phyloP scores from a whole-genome alignment of 2,888 invertebrate species.

The Candidula unifasciata region DNA sequence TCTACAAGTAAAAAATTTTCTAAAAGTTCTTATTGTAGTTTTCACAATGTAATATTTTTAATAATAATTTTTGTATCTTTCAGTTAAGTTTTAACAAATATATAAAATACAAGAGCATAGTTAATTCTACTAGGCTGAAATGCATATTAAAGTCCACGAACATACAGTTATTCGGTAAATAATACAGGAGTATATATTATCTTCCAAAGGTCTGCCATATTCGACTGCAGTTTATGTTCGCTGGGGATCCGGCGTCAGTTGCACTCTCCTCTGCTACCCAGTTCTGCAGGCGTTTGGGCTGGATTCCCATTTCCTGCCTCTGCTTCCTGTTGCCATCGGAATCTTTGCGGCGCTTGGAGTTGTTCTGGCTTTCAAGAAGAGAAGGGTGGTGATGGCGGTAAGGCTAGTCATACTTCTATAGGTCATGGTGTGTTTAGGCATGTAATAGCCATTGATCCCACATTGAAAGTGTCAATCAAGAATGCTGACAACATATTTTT shows the following conservation, averaged over 20 bases:
- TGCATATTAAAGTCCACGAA: no score
- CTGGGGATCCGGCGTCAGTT: constrained; percentile 65
- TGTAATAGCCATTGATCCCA: no score
- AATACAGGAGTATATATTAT: not conserved
- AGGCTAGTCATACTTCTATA: constrained; percentile 9
- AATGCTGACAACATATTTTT: no score
- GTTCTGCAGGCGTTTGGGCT: constrained; percentile 66
- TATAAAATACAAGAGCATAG: no score
- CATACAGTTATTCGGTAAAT: no score
- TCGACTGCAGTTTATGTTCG: constrained; percentile 61
- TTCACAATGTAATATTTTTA: no score
- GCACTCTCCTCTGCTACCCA: constrained; percentile 67
- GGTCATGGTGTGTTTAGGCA: not conserved
- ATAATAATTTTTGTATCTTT: no score
- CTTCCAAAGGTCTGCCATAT: constrained; percentile 62
- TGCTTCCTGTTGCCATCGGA: constrained; percentile 69
- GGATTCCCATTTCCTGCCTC: constrained; percentile 69
- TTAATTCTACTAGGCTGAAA: no score
- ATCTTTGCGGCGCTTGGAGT: constrained; percentile 67
- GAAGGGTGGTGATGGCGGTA: constrained; percentile 59
- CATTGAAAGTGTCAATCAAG: no score
- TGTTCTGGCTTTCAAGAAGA: constrained; percentile 66
- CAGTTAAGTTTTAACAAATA: no score
- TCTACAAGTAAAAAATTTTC: no score
- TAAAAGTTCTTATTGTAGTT: no score